Evolutionary conservation across 2,113 vertebrate genomes (phyloP), one percentile per base, ranked within the genome.

Genomic region (Aegithalos caudatus): DNA sequence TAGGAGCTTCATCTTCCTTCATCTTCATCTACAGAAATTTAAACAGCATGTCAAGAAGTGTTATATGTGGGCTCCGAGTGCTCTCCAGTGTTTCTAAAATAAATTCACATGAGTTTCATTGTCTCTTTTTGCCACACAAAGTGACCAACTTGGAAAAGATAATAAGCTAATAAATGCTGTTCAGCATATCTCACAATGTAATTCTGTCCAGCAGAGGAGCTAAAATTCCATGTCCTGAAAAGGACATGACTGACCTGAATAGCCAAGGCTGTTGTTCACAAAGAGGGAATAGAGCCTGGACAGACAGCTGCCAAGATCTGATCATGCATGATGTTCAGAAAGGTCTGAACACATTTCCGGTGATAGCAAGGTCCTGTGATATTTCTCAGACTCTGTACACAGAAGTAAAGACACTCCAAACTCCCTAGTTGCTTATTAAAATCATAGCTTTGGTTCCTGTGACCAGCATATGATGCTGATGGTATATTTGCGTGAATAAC

Each of bases 21-120:
- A n/a, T n/a, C n/a, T n/a, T n/a, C n/a, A 86, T 90, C 60, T 92
- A 60, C 42, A 87, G 40, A 90, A 91, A 92, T 91, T 95, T n/a
- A 48, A 93, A 86, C 81, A 87, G 78, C 28, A 88, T 95, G 33
- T 73, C 78, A 86, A 45, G 51, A 78, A 91, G 24, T 86, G 83
- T 87, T 91, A 21, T 10, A 18, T n/a, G 23, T 38, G 23, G 17
- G 2, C 10, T 81, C 10, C 67, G 45, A 57, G 54, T 67, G 23
- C 29, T 90, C 23, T 57, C 22, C 71, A 42, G 37, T 60, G 61
- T 69, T 89, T 64, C 66, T 61, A 69, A 87, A 50, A 38, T 31
- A 77, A 78, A 84, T 77, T 84, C 50, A 31, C 20, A 1, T 48
- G 42, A 45, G 45, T 82, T 92, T 56, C 7, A n/a, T 79, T 54